Conservation (phyloP, 2,797 vertebrate genomes). For the Molossus alvarezi region DNA sequence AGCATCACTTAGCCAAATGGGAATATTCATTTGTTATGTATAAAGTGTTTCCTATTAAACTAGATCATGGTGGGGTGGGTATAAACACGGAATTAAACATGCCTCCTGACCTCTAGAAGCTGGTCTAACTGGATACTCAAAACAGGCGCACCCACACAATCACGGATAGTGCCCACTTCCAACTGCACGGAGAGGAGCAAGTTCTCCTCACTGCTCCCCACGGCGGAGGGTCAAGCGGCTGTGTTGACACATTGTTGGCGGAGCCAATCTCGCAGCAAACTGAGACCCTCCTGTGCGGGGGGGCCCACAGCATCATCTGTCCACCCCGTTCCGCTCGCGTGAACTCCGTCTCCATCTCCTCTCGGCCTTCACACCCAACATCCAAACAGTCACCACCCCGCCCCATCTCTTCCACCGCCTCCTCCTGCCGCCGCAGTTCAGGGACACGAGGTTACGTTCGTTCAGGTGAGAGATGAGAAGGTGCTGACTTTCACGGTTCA, state of each 20-base stretch:
- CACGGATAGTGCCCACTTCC: not conserved
- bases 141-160: not conserved
- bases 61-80: not conserved
- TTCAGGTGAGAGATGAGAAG: not conserved
- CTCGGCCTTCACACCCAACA: not conserved
- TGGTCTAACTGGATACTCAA: not conserved
- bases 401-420: not conserved
- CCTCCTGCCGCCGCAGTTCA: not conserved
- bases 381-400: not conserved
- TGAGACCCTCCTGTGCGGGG: not conserved
- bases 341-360: not conserved
- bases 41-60: slow-evolving; percentile 31
- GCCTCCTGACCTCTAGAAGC: not conserved
- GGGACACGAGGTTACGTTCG: not conserved
- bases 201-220: not conserved
- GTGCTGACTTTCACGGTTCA: not conserved
- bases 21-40: not conserved
- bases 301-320: not conserved
- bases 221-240: not conserved
- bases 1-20: not conserved
- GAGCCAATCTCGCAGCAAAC: not conserved
- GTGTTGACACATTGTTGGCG: not conserved
- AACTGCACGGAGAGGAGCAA: not conserved
- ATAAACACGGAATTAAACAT: not conserved
- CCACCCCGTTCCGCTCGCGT: not conserved